phyloP scores from a whole-genome alignment of 2,888 invertebrate species.

The Ennomos fuscantarius region DNA sequence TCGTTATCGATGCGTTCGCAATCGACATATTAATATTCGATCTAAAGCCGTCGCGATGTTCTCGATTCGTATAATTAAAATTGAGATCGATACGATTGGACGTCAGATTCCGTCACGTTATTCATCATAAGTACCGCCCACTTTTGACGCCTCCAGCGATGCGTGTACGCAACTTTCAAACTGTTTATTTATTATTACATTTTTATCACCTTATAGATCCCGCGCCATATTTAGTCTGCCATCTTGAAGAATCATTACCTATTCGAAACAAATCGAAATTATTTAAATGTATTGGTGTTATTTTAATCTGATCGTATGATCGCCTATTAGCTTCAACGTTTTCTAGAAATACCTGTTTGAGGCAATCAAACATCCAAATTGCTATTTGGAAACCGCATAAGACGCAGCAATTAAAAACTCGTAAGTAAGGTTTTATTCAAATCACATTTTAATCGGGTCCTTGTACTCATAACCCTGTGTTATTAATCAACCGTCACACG shows the following conservation, averaged over 20 bases:
- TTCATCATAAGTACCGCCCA: conserved; percentile 79
- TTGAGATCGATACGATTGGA: conserved; percentile 81
- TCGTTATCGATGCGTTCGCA: conserved; percentile 71
- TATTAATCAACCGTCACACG: conserved; percentile 68
- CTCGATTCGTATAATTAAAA: conserved; percentile 84
- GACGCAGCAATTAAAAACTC: conserved; percentile 34
- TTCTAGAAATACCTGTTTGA: conserved; percentile 22
- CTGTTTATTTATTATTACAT: conserved; percentile 70
- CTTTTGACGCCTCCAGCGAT: conserved; percentile 83
- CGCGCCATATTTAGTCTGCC: conserved; percentile 58
- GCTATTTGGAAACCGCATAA: conserved; percentile 14
- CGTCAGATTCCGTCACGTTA: conserved; percentile 80
- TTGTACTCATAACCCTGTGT: conserved; percentile 51
- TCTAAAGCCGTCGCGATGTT: conserved; percentile 77
- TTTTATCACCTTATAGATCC: conserved; percentile 61
- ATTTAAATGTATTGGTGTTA: conserved; percentile 31
- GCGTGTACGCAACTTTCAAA: conserved; percentile 70
- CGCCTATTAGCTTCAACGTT: conserved; percentile 15
- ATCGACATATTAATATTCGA: conserved; percentile 83
- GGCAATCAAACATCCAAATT: conserved; percentile 12
- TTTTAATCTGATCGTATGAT: conserved; percentile 21
- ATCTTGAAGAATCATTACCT: conserved; percentile 53
- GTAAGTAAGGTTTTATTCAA: conserved; percentile 46
- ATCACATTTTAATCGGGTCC: conserved; percentile 59
- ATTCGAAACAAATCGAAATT: conserved; percentile 34